These are phyloP conservation scores for Lamprotornis superbus DNA, from an alignment of 2,113 vertebrate genomes.

Conservation along the genomic window DNA sequence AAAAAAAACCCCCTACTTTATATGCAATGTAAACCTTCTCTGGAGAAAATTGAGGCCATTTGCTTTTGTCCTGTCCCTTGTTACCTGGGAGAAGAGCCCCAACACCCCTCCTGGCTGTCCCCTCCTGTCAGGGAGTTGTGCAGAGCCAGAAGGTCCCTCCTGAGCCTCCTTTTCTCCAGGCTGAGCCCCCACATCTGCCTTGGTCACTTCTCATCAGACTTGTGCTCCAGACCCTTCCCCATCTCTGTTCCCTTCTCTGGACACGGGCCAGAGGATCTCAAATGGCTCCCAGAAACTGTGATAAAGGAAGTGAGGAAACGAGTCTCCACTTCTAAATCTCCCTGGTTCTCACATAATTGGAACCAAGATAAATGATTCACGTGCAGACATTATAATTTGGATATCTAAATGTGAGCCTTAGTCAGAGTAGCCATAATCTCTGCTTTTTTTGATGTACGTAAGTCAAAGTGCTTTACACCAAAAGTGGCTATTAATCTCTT, in stretches of 20 bases:
- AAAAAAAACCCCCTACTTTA: not conserved
- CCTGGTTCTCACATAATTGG: not conserved
- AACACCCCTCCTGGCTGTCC: no score
- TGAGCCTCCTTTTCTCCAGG: not conserved
- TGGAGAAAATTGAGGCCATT: not conserved
- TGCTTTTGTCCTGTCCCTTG: not conserved
- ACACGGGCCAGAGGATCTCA: accelerated
- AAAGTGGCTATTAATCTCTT: not conserved
- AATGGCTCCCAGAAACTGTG: accelerated
- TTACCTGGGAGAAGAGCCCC: accelerated
- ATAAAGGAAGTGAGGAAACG: not conserved
- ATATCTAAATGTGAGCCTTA: not conserved
- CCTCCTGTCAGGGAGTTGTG: not conserved
- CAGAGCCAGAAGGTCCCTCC: accelerated
- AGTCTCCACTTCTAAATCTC: not conserved
- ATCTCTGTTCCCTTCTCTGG: not conserved
- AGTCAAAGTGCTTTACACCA: not conserved
- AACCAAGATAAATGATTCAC: not conserved
- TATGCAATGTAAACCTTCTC: not conserved
- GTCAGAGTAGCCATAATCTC: not conserved
- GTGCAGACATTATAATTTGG: not conserved
- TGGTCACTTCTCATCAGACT: not conserved
- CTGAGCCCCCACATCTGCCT: not conserved
- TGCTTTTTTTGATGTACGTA: accelerated
- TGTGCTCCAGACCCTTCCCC: not conserved